Percentiles rank a stretch among this genome's conserved stretches.
These are phyloP conservation scores for Apus apus DNA, from an alignment of 2,113 vertebrate species.

Conservation along the genomic window DNA sequence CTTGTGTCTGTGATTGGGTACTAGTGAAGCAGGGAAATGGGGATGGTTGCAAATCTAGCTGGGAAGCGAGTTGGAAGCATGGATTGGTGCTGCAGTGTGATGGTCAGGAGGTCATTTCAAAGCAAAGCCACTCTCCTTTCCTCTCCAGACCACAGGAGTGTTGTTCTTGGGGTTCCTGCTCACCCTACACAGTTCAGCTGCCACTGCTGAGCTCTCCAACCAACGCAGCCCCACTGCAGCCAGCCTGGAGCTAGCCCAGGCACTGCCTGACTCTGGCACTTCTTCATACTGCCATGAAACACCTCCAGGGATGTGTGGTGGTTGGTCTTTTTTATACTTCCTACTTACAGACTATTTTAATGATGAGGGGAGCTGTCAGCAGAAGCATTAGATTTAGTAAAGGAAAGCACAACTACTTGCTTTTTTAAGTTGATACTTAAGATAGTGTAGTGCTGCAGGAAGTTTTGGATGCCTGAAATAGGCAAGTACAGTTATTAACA, in stretches of 20 bases:
- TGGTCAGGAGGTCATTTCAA: background rate
- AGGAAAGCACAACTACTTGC: background rate
- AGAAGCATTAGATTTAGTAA: background rate
- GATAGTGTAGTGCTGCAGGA: background rate
- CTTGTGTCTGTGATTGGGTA: background rate
- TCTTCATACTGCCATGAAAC: background rate
- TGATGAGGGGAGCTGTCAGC: background rate
- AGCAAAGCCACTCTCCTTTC: background rate
- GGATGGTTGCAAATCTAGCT: background rate
- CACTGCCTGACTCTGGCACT: background rate
- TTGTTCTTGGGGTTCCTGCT: background rate
- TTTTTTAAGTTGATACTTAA: background rate
- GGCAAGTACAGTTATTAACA: background rate
- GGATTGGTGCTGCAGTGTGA: background rate
- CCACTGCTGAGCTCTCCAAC: background rate
- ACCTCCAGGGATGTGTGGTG: background rate
- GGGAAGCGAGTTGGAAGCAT: background rate
- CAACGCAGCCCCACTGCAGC: background rate
- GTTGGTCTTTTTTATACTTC: background rate
- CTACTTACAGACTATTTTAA: background rate
- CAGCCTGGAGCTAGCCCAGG: background rate
- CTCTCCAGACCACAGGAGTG: rapidly evolving
- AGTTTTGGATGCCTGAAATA: background rate
- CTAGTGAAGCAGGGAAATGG: background rate
- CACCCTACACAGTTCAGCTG: background rate